These are phyloP conservation scores for Ochlodes sylvanus DNA, from an alignment of 2,888 invertebrate species.

Conservation along the genomic window DNA sequence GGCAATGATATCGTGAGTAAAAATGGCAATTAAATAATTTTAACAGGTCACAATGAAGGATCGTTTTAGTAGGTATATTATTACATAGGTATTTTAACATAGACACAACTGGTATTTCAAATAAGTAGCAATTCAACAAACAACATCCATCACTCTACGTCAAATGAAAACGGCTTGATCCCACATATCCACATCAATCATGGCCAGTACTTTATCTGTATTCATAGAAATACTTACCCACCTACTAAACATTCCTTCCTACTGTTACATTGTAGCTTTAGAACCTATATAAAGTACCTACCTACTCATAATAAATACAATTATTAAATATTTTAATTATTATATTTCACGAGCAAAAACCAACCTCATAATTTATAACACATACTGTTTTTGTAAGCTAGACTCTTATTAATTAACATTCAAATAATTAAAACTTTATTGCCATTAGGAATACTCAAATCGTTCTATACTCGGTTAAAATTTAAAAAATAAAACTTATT, in stretches of 20 bases:
- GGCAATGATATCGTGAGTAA: too few species aligned
- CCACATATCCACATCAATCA: neutral
- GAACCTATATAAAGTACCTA: neutral
- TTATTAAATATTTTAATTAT: neutral
- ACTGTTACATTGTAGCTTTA: neutral
- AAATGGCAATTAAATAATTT: too few species aligned
- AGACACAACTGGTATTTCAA: too few species aligned
- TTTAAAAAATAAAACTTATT: constrained; percentile 19
- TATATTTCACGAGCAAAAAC: neutral
- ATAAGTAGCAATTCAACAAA: neutral
- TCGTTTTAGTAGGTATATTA: too few species aligned
- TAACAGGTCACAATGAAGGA: too few species aligned
- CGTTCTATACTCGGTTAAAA: neutral
- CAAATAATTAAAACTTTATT: neutral
- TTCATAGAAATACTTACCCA: constrained; percentile 3
- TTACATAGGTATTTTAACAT: too few species aligned
- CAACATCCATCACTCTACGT: neutral
- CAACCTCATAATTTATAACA: neutral
- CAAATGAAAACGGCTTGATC: neutral
- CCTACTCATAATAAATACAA: neutral
- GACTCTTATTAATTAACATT: neutral
- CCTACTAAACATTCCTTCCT: constrained; percentile 4
- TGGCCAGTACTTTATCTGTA: constrained; percentile 3
- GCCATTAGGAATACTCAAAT: neutral
- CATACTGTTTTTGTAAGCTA: neutral